Percentiles rank a stretch among this genome's conserved stretches.
These are phyloP conservation scores for Metalampra italica DNA, from an alignment of 2,888 invertebrate genomes.

Conservation along the genomic window DNA sequence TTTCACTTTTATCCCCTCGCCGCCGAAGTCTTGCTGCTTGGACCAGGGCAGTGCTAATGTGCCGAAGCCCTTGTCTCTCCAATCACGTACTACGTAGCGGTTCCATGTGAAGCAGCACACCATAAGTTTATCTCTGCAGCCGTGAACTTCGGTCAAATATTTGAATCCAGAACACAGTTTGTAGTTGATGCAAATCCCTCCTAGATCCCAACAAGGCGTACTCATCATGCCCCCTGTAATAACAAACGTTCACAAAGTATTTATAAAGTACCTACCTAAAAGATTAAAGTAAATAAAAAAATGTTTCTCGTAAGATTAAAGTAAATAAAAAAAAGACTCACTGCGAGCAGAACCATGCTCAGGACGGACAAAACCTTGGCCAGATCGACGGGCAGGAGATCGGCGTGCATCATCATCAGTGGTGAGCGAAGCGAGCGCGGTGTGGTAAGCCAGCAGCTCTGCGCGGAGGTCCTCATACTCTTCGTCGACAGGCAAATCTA, in stretches of 20 bases:
- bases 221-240: constrained; percentile 48
- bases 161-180: constrained; percentile 46
- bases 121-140: constrained; percentile 48
- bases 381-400: too few relatives aligned
- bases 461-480: constrained; percentile 68
- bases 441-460: constrained; percentile 60
- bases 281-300: too few relatives aligned
- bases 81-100: constrained; percentile 40
- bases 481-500: constrained; percentile 58
- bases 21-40: constrained; percentile 33
- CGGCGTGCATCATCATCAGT: not conserved
- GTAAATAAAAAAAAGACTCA: too few relatives aligned
- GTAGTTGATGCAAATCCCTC: constrained; percentile 55
- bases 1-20: constrained; percentile 37
- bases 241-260: not conserved
- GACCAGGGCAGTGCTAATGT: constrained; percentile 47
- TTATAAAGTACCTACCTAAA: not conserved
- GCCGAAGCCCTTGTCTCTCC: constrained; percentile 38
- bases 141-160: constrained; percentile 47
- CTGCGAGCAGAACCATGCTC: too few relatives aligned
- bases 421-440: constrained; percentile 39
- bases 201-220: constrained; percentile 56
- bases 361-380: too few relatives aligned
- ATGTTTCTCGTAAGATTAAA: too few relatives aligned
- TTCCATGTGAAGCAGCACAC: constrained; percentile 69